Conservation (phyloP, 2,113 vertebrate genomes). For the Struthidea cinerea region DNA sequence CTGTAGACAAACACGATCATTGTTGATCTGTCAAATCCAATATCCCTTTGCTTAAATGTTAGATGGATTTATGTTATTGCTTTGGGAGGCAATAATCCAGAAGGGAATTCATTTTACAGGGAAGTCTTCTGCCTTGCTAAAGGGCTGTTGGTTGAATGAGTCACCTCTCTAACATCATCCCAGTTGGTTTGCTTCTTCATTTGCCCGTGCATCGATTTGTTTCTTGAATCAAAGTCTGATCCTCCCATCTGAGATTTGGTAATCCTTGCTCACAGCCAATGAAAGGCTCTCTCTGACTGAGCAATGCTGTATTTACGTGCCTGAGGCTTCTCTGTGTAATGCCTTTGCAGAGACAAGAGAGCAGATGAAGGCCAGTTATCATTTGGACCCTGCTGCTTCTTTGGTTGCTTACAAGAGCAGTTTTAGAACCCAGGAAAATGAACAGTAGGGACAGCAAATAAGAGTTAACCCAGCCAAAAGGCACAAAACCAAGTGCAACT, state of each 20-base stretch:
- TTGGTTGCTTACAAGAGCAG: neutral
- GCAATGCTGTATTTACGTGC: neutral
- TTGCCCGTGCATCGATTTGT: neutral
- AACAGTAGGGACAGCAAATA: neutral
- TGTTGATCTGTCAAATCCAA: constrained; percentile 61
- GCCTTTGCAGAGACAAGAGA: neutral
- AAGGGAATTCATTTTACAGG: constrained; percentile 52
- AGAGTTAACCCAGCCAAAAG: neutral
- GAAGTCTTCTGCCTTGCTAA: constrained; percentile 37
- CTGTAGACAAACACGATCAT: constrained; percentile 53
- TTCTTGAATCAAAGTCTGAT: neutral
- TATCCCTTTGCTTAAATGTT: constrained; percentile 73
- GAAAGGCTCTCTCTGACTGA: neutral
- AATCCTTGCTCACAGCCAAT: neutral
- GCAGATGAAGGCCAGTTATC: neutral
- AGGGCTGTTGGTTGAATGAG: constrained; percentile 19
- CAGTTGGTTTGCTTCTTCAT: neutral
- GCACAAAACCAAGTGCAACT: neutral
- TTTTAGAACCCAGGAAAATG: neutral
- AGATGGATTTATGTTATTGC: constrained; percentile 71
- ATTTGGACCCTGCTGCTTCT: neutral
- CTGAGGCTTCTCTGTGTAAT: neutral
- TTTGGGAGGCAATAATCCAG: constrained; percentile 59
- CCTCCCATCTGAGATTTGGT: neutral
- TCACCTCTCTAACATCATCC: neutral